Base-by-base conservation (phyloP, 2,113 vertebrate species). In the Lepus timidus region DNA sequence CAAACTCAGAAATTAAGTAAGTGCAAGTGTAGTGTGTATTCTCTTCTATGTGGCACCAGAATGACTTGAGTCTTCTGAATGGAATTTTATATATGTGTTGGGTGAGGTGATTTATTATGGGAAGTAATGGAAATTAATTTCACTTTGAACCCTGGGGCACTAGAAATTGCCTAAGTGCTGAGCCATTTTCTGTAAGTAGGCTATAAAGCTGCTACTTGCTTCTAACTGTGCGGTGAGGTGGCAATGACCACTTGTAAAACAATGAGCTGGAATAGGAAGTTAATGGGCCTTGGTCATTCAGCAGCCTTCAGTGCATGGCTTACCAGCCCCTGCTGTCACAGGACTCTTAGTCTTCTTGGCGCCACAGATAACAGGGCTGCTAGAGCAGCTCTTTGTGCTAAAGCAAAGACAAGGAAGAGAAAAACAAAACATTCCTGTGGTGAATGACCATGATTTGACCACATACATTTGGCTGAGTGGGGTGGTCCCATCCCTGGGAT, bases 101-200 rank as follows among this genome's bases (percentile, higher is more conserved):
- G 74, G 81, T 88, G 64, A 90, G 29, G 29, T 96, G 91, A 97
- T 94, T 97, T 97, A 78, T 96, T 68, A 93, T 90, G 84, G 93
- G 84, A 97, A 92, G 52, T 91, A 96, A 93, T 85, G 82, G 86
- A 97, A 98, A 97, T 90, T 95, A 83, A 97, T 97, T 96, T 94
- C 95, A 76, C 85, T 91, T 96, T 97, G 97, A 96, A 97, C 31
- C 64, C 86, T 61, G 12, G 73, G 27, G 39, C 91, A 96, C 36
- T 67, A 95, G 92, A 95, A 96, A 94, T 89, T 83, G 75, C 94
- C 91, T 96, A n/a, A 94, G 91, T 97, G 91, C 92, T 96, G 90
- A 97, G 61, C 82, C 62, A 95, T 83, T 52, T 97, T 96, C 88
- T 87, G 68, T 93, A 95, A 0, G 0, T 71, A 73, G 96, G 93